A percentile compares a stretch with the other conserved stretches of the same genome.
These are phyloP conservation scores for Phlogophora meticulosa DNA, from an alignment of 2,888 invertebrate genomes.

Conservation along the genomic window DNA sequence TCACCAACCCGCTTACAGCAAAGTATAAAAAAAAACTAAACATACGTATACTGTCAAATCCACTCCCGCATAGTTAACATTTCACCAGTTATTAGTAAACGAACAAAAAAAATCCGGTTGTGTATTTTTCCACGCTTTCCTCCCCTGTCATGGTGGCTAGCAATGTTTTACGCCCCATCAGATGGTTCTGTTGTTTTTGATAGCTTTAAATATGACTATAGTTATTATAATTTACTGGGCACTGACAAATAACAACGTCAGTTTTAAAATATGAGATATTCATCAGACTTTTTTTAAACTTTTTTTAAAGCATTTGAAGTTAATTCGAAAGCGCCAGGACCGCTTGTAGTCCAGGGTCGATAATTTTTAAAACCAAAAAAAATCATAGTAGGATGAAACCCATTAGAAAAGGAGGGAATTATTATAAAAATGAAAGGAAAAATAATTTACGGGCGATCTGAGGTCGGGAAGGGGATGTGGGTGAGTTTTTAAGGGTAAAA, in stretches of 20 bases:
- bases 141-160: constrained; percentile 27
- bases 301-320: no score
- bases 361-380: no score
- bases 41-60: background rate
- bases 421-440: no score
- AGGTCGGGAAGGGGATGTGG: no score
- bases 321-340: no score
- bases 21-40: background rate
- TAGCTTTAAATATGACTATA: constrained; percentile 11
- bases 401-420: no score
- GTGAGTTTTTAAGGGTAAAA: no score
- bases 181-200: constrained; percentile 33
- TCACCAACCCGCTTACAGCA: no score
- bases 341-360: no score
- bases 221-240: constrained; percentile 1
- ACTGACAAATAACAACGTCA: background rate
- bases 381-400: no score
- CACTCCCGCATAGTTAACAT: constrained; percentile 5
- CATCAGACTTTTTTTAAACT: background rate
- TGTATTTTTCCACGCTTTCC: constrained; percentile 30
- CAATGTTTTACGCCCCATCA: constrained; percentile 45
- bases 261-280: background rate
- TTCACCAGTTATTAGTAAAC: constrained; percentile 15
- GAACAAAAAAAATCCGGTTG: background rate
- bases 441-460: no score